phyloP scores from a whole-genome alignment of 2,113 vertebrate species.

The Platichthys stellatus region DNA sequence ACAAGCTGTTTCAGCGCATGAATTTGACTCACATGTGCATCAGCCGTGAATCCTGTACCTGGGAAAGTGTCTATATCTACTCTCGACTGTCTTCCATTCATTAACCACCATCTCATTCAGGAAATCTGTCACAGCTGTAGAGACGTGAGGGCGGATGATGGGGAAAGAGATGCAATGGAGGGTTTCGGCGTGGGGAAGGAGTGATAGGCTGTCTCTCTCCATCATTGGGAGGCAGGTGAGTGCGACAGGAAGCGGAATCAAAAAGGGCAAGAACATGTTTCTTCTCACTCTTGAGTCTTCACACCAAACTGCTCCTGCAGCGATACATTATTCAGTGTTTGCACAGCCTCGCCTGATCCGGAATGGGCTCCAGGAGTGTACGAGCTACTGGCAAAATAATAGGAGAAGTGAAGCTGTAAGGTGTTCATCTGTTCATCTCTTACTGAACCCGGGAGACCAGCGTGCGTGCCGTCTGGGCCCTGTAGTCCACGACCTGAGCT shows the following conservation, averaged over 20 bases:
- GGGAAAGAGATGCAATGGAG: constrained; percentile 38
- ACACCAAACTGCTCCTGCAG: constrained; percentile 52
- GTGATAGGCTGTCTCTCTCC: constrained; percentile 31
- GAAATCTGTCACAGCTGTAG: constrained; percentile 60
- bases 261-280: constrained; percentile 48
- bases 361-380: constrained; percentile 23
- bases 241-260: constrained; percentile 23
- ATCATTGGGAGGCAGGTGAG: constrained; percentile 34
- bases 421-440: constrained; percentile 4
- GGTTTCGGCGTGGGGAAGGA: constrained; percentile 36
- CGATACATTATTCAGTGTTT: constrained; percentile 78
- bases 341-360: constrained; percentile 47
- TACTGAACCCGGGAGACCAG: constrained; percentile 23
- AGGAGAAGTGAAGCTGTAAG: background rate
- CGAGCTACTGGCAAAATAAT: constrained; percentile 11
- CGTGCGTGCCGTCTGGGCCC: background rate
- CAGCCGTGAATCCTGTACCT: constrained; percentile 35
- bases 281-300: constrained; percentile 47
- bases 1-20: constrained; percentile 39
- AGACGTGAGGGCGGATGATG: constrained; percentile 35
- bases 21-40: constrained; percentile 33
- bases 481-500: background rate
- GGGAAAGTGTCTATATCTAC: constrained; percentile 4
- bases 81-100: constrained; percentile 57
- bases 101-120: constrained; percentile 69